Evolutionary conservation across 1,140 invertebrate species (phyloP), one percentile per base, ranked within the genome.

Genomic region (Diorhabda elongata): DNA sequence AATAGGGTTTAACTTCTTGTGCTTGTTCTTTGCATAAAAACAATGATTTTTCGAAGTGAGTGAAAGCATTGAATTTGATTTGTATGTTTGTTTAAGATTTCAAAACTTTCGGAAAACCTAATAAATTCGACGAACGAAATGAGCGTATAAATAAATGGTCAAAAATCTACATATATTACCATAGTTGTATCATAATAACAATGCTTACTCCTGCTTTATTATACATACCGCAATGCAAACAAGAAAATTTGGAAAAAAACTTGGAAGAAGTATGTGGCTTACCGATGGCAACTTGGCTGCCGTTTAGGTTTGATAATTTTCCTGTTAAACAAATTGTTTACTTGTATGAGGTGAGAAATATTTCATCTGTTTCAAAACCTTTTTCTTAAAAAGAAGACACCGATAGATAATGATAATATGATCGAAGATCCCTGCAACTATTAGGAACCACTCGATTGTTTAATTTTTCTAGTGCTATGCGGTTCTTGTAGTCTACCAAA

Each of bases 211-310:
- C 65, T 44, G 44, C 65, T 4, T 58, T 67, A 11, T 44, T 67
- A 8, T 11, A 43, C 9, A n/a, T 60, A 3, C 9, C 57, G n/a
- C 8, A 45, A 42, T 67, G 65, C 43, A 6, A 60, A 45, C n/a
- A 43, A 45, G 58, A 67, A 60, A 67, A 67, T 45, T n/a, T 60
- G 9, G 41, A 9, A 5, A 67, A 47, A 44, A 60, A 60, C 57
- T 58, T 52, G 60, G 44, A 11, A 11, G 65, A 67, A 59, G 44
- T 67, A 0, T 67, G 65, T 60, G 65, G 65, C n/a, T 43, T 67
- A 60, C 26, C 58, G 43, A 7, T 9, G 44, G 4, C 43, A 43
- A 61, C 58, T 8, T 67, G 65, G 65, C 44, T 67, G 5, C 65
- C 65, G n/a, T 60, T 67, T 7, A 58, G 47, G 42, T 67, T 41